Base-by-base conservation (phyloP, 2,888 invertebrate species). In the Tridacna crocea region DNA sequence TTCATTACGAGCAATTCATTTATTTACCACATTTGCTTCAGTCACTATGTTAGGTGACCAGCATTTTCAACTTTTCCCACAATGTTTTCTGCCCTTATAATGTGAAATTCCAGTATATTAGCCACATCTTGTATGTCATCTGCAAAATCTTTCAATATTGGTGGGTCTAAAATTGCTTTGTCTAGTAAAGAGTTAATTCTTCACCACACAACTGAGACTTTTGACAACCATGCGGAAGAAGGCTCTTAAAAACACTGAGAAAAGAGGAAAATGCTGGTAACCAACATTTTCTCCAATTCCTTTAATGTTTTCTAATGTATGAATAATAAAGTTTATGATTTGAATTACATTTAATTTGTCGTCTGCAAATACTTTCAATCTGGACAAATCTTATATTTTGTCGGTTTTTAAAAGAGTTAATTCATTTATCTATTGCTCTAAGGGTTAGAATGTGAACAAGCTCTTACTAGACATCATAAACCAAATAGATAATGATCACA, bases 51-150 rank as follows among this genome's bases (percentile, higher is more conserved):
- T n/a, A 13, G 19, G 6, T 46, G 0, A 47, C 47, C 19, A 10
- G 68, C 17, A 48, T 24, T 51, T 48, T 51, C 48, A 51, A 1
- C 51, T 13, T 51, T 70, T 51, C 12, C 22, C 70, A 51, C 51
- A 70, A 51, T 70, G 26, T 70, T 70, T 51, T 70, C 70, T 22
- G 10, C n/a, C 19, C 55, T 55, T 55, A 6, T 10, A 55, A 19
- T 10, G 10, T 6, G 17, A n/a, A 55, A n/a, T 19, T 63, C n/a
- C 13, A 22, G 3, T 63, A 24, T 24, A 4, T 36, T 8, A 36
- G 36, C 36, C 36, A 36, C 36, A 36, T 36, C 8, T 2, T 36
- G 8, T 17, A 6, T 13, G 66, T 27, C 36, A 36, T 66, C 66
- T 66, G 66, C 66, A 36, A n/a, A 15, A 8, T 1, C 63, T 63